Percentiles rank a stretch among this genome's conserved stretches.
Evolutionary conservation across 2,888 invertebrate species (phyloP).

Genomic region (Urechis unicinctus): DNA sequence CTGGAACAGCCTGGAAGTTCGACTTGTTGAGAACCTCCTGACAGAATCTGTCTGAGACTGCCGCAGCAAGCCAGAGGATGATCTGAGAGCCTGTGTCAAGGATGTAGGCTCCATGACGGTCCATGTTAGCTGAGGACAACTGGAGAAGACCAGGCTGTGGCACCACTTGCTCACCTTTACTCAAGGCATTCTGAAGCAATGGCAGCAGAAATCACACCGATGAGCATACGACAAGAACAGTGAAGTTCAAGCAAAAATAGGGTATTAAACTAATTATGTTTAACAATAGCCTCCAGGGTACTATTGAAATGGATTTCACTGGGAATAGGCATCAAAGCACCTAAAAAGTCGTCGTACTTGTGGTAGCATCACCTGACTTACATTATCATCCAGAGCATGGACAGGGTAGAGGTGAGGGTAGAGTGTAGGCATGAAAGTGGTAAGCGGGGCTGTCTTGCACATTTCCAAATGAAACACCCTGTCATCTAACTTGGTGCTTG

Average conservation of each 20-base stretch:
- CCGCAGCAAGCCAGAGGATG: constrained; percentile 77
- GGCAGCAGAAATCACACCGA: background rate
- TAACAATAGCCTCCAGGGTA: too few species aligned
- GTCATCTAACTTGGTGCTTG: constrained; percentile 85
- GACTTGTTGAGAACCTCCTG: constrained; percentile 68
- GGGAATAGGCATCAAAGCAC: too few species aligned
- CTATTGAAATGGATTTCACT: too few species aligned
- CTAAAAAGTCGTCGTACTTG: too few species aligned
- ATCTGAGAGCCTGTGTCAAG: constrained; percentile 80
- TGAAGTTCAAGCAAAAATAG: too few species aligned
- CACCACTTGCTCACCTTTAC: constrained; percentile 40
- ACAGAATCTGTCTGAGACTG: constrained; percentile 68
- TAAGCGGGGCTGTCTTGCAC: constrained; percentile 80
- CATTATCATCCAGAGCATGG: constrained; percentile 64
- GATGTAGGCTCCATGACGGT: constrained; percentile 78
- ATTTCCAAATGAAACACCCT: constrained; percentile 87
- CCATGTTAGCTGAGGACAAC: constrained; percentile 69
- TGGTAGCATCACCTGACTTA: constrained; percentile 18
- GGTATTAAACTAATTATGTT: too few species aligned
- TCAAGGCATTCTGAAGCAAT: constrained; percentile 38
- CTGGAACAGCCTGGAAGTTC: constrained; percentile 36
- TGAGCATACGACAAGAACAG: background rate
- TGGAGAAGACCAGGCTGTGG: constrained; percentile 70
- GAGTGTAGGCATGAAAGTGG: constrained; percentile 71
- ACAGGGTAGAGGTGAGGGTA: constrained; percentile 90